These are phyloP conservation scores for Solenodon paradoxus DNA, from an alignment of 2,113 vertebrate genomes.

Conservation along the genomic window DNA sequence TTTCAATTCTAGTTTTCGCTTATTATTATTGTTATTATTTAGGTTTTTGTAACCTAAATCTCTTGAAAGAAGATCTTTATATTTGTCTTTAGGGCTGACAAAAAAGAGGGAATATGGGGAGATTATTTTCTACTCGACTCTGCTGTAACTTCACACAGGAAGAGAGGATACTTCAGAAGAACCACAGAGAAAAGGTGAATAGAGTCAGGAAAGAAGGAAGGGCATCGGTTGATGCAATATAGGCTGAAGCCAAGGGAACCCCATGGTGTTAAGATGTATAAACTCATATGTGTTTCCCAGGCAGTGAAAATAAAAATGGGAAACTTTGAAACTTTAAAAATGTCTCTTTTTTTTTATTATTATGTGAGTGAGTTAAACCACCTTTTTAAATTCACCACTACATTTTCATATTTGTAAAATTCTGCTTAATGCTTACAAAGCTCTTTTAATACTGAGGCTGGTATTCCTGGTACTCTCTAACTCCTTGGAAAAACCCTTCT, in stretches of 20 bases:
- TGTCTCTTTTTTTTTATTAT: background rate
- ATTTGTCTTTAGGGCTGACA: background rate
- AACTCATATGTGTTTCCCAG: background rate
- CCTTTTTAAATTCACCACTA: background rate
- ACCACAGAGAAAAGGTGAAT: background rate
- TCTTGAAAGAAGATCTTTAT: background rate
- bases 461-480: background rate
- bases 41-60: background rate
- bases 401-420: background rate
- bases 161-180: background rate
- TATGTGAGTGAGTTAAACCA: background rate
- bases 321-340: background rate
- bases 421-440: background rate
- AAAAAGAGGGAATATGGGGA: background rate
- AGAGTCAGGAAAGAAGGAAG: background rate
- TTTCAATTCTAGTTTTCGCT: background rate
- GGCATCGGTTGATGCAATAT: background rate
- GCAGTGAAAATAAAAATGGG: constrained; percentile 11
- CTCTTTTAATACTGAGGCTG: background rate
- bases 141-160: background rate
- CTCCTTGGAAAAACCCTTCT: background rate
- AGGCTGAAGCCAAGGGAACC: background rate
- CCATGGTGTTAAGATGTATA: background rate
- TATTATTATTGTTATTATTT: background rate
- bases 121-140: background rate